Evolutionary conservation across 2,888 invertebrate genomes (phyloP), one percentile per base, ranked within the genome.

Genomic region (Teleogryllus oceanicus): DNA sequence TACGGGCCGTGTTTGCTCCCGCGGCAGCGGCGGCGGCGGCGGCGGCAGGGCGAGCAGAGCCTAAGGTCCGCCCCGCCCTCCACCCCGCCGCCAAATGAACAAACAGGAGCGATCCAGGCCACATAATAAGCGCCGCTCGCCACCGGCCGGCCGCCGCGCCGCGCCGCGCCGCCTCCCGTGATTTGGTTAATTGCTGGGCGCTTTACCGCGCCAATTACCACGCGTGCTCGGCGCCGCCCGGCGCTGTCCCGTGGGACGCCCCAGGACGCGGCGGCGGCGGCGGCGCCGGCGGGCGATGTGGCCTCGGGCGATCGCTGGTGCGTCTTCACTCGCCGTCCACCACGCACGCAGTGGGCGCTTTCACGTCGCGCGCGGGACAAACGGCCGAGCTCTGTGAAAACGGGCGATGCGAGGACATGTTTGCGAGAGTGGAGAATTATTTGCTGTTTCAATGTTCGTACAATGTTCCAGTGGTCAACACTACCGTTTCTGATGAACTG

Each of bases 181-280:
- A 62, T 62, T 62, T 62, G 62, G 16, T 62, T 62, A 62, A 62
- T 62, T 62, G 62, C 62, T 62, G 16, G 16, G 16, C 62, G n/a
- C 62, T 62, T 62, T 62, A n/a, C 77, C n/a, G 49, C 77, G 50
- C 20, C 77, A 77, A 37, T 49, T 77, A 49, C 13, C 77, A 10
- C 24, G 76, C 24, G 76, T 76, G 50, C 18, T 8, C 16, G 49
- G 11, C 49, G 77, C 76, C 76, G 76, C 20, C 76, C 18, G 20
- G 20, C 20, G 76, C 20, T 37, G 24, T 76, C 37, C 18, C 20
- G 11, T 18, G 20, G 18, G 24, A n/a, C 18, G 24, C 76, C 24
- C 24, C 24, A 20, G n/a, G 24, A 76, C n/a, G 21, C 21, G 24
- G 21, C 76, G 76, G 21, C 76, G 21, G 37, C 21, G 76, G 24